Percentiles rank a stretch among this genome's conserved stretches.
These are phyloP conservation scores for Alligator mississippiensis DNA, from an alignment of 2,113 vertebrate genomes.

Conservation along the genomic window DNA sequence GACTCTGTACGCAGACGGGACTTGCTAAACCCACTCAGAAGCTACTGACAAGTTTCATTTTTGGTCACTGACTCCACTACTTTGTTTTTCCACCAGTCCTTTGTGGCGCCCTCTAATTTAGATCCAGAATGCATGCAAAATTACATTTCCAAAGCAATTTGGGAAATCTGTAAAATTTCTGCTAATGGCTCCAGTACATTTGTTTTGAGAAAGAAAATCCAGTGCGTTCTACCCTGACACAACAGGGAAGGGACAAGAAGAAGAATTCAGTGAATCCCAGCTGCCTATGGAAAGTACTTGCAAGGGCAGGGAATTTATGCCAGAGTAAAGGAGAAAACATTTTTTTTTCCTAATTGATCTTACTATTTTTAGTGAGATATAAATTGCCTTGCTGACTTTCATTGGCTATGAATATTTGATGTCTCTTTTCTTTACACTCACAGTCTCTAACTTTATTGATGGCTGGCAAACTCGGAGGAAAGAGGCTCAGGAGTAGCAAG, in stretches of 20 bases:
- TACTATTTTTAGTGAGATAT: constrained; percentile 37
- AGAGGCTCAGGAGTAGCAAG: not conserved
- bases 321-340: fast-evolving
- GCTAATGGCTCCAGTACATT: not conserved
- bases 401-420: constrained; percentile 53
- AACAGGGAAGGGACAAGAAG: not conserved
- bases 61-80: not conserved
- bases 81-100: not conserved
- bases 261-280: fast-evolving
- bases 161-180: not conserved
- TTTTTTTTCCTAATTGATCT: not conserved
- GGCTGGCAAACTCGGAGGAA: fast-evolving
- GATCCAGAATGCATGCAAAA: fast-evolving
- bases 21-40: not conserved
- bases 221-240: not conserved
- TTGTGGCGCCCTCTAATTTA: not conserved
- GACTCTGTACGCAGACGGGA: not conserved
- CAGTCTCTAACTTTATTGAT: not conserved
- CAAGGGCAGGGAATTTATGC: not conserved
- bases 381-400: constrained; percentile 23
- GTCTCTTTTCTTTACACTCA: not conserved
- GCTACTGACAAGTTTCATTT: not conserved
- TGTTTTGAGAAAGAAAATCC: not conserved
- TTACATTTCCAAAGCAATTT: fast-evolving
- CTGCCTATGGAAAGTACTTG: fast-evolving